Evolutionary conservation across 2,113 vertebrate genomes (phyloP), one percentile per base, ranked within the genome.

Genomic region (Oryzias javanicus): DNA sequence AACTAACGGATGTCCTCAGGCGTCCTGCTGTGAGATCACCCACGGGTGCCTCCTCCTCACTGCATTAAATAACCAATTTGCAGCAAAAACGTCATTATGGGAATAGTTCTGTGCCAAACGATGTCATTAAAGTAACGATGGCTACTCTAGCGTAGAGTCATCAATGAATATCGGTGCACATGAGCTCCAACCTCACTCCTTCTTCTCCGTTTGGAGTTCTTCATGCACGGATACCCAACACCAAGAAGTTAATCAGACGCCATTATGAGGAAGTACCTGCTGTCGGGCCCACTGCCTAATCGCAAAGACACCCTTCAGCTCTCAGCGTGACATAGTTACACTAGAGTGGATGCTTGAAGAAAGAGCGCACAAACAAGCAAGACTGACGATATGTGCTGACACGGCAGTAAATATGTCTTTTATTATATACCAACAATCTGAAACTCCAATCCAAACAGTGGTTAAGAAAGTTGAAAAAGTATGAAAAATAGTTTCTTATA

Each of bases 41-140:
- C 42, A 16, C 3, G 1, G 71, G 70, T 61, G 55, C 60, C 66
- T 22, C 55, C 58, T 46, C 50, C 15, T 10, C 55, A 64, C 5
- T 25, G 16, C 79, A 65, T 66, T 78, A 75, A 81, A 78, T 52
- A 69, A 75, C 56, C 71, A 62, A 63, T 78, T 71, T 78, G 61
- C 57, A 63, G 60, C 42, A 16, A 69, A 69, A 72, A 47, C 49
- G 42, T 72, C 57, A 62, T 78, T 72, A 75, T 18, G 49, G 64
- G 60, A 65, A 69, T 29, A 46, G 4, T 67, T 74, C 15, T 10
- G 55, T n/a, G 25, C 56, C 64, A 81, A 78, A 69, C 4, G 49
- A 75, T 75, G 71, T 74, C 79, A 62, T 81, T 78, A 74, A 67
- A 51, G 25, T 71, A 71, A 68, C 29, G 53, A 61, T 42, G 25